Percentiles rank a stretch among this genome's conserved stretches.
These are phyloP conservation scores for Trichonephila clavata DNA, from an alignment of 1,140 invertebrate species.

Conservation along the genomic window DNA sequence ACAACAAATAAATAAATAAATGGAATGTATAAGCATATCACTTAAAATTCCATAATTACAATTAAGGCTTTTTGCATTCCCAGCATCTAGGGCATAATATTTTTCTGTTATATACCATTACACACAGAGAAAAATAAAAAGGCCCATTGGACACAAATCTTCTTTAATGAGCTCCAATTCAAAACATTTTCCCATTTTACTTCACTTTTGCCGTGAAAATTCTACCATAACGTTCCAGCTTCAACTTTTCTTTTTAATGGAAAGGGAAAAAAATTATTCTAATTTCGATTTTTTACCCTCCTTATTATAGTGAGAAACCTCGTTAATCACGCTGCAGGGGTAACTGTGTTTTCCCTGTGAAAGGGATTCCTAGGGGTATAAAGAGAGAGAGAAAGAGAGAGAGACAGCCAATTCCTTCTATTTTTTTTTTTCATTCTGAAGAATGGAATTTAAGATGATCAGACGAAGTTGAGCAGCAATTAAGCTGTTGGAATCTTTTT, in stretches of 20 bases:
- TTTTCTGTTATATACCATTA: not conserved
- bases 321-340: constrained; percentile 39
- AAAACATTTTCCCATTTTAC: constrained; percentile 22
- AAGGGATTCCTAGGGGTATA: not conserved
- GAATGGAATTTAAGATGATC: constrained; percentile 40
- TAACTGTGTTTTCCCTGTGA: constrained; percentile 43
- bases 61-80: not conserved
- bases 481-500: constrained; percentile 46
- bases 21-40: not conserved
- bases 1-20: not conserved
- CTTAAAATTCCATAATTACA: not conserved
- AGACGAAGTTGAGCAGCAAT: constrained; percentile 29
- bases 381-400: not conserved
- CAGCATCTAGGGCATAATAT: not conserved
- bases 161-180: constrained; percentile 33
- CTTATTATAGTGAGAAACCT: constrained; percentile 33
- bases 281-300: constrained; percentile 14
- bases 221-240: not conserved
- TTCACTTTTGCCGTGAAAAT: constrained; percentile 13
- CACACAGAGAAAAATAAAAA: not conserved
- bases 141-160: not conserved
- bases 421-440: constrained; percentile 21
- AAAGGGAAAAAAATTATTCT: constrained; percentile 8
- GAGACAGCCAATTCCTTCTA: not conserved
- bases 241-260: not conserved